Evolutionary conservation across 2,797 vertebrate genomes (phyloP).

Genomic region (Atherinosoma microstoma): DNA sequence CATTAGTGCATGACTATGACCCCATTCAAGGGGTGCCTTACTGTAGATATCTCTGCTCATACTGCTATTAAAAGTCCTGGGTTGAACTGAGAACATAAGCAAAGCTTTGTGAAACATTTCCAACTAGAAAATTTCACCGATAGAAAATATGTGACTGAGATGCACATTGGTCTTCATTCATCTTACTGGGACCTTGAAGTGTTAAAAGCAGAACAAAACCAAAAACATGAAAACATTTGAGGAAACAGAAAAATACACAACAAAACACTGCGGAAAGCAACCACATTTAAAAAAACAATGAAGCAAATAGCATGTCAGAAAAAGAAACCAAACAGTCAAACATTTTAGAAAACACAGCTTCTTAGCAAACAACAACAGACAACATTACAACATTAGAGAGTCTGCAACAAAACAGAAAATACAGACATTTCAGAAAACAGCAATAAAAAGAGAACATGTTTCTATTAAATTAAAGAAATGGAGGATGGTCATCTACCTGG

Average conservation of each 20-base stretch:
- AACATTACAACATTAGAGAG: neutral
- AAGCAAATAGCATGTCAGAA: no score
- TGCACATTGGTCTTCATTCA: neutral
- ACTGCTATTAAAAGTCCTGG: neutral
- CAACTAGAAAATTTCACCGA: neutral
- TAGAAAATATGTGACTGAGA: constrained; percentile 8
- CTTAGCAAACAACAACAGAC: neutral
- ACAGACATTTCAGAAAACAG: no score
- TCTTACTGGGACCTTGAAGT: neutral
- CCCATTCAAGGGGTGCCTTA: constrained; percentile 24
- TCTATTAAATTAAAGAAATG: no score
- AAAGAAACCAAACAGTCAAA: neutral
- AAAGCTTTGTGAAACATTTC: constrained; percentile 5
- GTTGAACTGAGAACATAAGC: neutral
- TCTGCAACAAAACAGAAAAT: no score
- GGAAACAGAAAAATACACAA: no score
- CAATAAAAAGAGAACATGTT: no score
- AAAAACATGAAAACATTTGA: neutral
- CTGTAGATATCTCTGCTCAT: constrained; percentile 13
- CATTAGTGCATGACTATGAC: constrained; percentile 23
- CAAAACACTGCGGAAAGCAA: no score
- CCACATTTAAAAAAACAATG: no score
- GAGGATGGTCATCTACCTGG: no score
- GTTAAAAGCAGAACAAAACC: neutral
- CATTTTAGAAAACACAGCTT: neutral